Evolutionary conservation across 2,113 vertebrate genomes (phyloP).

Genomic region (Brachyhypopomus gauderio): DNA sequence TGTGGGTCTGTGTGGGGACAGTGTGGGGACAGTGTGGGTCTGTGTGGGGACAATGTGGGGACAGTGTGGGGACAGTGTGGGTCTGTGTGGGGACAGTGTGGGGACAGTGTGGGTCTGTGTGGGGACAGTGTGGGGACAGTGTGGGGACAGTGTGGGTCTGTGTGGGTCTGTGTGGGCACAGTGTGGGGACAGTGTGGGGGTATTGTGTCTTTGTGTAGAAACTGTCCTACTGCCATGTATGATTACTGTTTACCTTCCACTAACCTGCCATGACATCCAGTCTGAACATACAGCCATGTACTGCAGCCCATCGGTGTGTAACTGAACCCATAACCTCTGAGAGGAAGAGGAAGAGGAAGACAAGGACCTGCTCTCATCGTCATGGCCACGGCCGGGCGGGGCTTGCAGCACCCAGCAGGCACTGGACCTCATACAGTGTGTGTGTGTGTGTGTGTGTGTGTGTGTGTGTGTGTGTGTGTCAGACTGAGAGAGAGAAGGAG

Average conservation of each 20-base stretch:
- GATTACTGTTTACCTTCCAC: constrained; percentile 52
- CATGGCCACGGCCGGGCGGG: constrained; percentile 39
- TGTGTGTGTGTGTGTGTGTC: too few relatives aligned
- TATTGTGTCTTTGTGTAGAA: constrained; percentile 46
- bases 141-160: too few relatives aligned
- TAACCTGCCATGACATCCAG: constrained; percentile 53
- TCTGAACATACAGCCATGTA: constrained; percentile 22
- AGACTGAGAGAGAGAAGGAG: too few relatives aligned
- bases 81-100: background rate
- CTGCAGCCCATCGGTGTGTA: constrained; percentile 52
- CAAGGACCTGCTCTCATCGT: constrained; percentile 55
- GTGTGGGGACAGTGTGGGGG: background rate
- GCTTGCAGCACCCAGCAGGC: constrained; percentile 57
- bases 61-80: too few relatives aligned
- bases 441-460: too few relatives aligned
- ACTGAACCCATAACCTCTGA: constrained; percentile 61
- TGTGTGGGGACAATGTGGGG: too few relatives aligned
- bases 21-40: background rate
- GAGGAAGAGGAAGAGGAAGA: constrained; percentile 49
- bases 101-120: too few relatives aligned
- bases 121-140: background rate
- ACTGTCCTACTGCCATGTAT: constrained; percentile 48
- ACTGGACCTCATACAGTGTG: constrained; percentile 61
- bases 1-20: background rate
- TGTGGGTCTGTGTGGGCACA: too few relatives aligned